phyloP scores from a whole-genome alignment of 2,888 invertebrate genomes.

The Lutraria lutraria region DNA sequence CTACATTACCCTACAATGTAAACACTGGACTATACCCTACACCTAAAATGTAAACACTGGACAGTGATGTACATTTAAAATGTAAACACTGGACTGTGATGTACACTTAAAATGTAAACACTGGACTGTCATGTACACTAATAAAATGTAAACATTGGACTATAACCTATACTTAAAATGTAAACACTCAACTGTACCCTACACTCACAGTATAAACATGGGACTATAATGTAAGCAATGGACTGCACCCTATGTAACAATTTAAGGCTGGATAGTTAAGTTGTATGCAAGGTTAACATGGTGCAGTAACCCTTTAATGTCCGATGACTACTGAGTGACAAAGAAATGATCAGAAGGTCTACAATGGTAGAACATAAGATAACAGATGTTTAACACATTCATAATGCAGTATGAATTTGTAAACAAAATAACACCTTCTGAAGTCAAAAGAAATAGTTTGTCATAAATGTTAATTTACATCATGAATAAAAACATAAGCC shows the following conservation, averaged over 20 bases:
- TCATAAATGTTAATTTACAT: slow-evolving; percentile 25
- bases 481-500: slow-evolving; percentile 25
- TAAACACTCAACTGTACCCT: too few relatives aligned
- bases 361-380: background rate
- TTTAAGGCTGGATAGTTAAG: too few relatives aligned
- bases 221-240: too few relatives aligned
- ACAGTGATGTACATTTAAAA: background rate
- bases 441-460: slow-evolving; percentile 17
- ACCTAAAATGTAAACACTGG: background rate
- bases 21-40: background rate
- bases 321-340: slow-evolving; percentile 2
- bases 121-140: background rate
- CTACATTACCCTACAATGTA: too few relatives aligned
- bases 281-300: background rate
- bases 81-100: background rate
- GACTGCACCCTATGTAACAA: too few relatives aligned
- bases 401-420: background rate
- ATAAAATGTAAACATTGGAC: background rate
- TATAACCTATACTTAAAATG: too few relatives aligned
- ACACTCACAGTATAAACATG: too few relatives aligned
- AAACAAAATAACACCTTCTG: slow-evolving; percentile 4
- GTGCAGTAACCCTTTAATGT: background rate
- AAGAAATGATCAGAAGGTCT: background rate
- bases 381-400: slow-evolving; percentile 14
- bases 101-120: background rate